These are phyloP conservation scores for Ypsolopha sequella DNA, from an alignment of 2,888 invertebrate genomes.

Conservation along the genomic window DNA sequence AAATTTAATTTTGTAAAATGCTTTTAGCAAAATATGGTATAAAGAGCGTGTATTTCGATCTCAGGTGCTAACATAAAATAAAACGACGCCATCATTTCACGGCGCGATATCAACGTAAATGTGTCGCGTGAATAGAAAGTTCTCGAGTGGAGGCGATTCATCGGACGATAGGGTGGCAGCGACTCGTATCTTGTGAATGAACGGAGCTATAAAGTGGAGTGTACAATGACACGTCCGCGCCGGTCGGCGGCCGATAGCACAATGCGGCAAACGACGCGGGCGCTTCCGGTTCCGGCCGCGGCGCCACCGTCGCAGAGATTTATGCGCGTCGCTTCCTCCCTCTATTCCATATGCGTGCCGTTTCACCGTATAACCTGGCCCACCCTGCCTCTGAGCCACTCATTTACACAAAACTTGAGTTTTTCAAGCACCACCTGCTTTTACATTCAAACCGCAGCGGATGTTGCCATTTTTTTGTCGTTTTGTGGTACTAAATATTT, in stretches of 20 bases:
- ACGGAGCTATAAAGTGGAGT: constrained; percentile 54
- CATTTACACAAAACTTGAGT: constrained; percentile 66
- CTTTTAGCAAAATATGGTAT: constrained; percentile 2
- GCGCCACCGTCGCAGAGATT: constrained; percentile 64
- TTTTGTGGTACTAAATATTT: neutral
- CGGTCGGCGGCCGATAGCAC: constrained; percentile 63
- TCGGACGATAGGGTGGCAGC: constrained; percentile 33
- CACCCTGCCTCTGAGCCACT: constrained; percentile 19
- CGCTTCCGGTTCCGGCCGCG: constrained; percentile 66
- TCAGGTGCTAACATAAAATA: constrained; percentile 3
- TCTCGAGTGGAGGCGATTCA: constrained; percentile 20
- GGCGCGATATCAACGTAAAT: constrained; percentile 34
- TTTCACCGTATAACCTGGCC: constrained; percentile 29
- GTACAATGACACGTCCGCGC: constrained; percentile 61
- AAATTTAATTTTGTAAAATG: no score
- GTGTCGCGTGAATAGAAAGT: constrained; percentile 44
- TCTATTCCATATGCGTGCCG: constrained; percentile 18
- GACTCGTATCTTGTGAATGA: constrained; percentile 42
- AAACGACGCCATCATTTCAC: constrained; percentile 1
- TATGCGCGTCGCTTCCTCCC: constrained; percentile 65
- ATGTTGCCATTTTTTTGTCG: neutral
- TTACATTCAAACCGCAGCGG: neutral
- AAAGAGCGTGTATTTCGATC: neutral
- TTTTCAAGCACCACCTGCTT: constrained; percentile 37
- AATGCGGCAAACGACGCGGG: constrained; percentile 69